phyloP scores from a whole-genome alignment of 2,113 vertebrate genomes.

The Forbesichthys papilliferus region DNA sequence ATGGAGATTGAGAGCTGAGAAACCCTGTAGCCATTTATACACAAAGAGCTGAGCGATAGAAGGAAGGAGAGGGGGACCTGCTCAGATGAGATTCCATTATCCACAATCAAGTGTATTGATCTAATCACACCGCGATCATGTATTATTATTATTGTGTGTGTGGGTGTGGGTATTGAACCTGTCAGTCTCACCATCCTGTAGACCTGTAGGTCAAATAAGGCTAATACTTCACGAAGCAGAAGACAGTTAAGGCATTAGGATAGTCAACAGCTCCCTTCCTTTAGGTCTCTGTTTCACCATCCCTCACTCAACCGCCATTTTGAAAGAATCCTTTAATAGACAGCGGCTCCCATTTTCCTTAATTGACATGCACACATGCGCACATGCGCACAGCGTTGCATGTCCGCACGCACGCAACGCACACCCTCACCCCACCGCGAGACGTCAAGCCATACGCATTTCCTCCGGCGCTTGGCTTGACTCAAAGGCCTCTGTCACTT shows the following conservation, averaged over 20 bases:
- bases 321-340: not conserved
- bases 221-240: not conserved
- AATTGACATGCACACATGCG: slow-evolving; percentile 14
- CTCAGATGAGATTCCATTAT: slow-evolving; percentile 51
- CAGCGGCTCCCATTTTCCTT: not conserved
- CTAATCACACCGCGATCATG: slow-evolving; percentile 7
- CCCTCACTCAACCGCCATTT: slow-evolving; percentile 6
- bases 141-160: slow-evolving; percentile 10
- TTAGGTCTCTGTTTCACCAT: not conserved
- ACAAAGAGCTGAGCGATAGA: slow-evolving; percentile 43
- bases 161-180: slow-evolving; percentile 17
- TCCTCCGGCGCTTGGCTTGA: slow-evolving; percentile 48
- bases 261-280: not conserved
- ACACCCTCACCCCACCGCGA: not conserved
- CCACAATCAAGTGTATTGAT: slow-evolving; percentile 42
- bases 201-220: slow-evolving; percentile 29
- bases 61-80: not conserved
- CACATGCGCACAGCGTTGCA: not conserved
- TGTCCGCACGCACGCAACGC: not conserved
- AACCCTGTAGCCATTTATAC: slow-evolving; percentile 69
- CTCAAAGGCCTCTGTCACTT: slow-evolving; percentile 59
- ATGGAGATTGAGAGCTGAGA: slow-evolving; percentile 59
- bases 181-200: slow-evolving; percentile 21
- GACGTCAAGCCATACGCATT: slow-evolving; percentile 19
- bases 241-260: too few species aligned